Conservation (phyloP, 2,888 invertebrate genomes). For the Stenurella melanura region DNA sequence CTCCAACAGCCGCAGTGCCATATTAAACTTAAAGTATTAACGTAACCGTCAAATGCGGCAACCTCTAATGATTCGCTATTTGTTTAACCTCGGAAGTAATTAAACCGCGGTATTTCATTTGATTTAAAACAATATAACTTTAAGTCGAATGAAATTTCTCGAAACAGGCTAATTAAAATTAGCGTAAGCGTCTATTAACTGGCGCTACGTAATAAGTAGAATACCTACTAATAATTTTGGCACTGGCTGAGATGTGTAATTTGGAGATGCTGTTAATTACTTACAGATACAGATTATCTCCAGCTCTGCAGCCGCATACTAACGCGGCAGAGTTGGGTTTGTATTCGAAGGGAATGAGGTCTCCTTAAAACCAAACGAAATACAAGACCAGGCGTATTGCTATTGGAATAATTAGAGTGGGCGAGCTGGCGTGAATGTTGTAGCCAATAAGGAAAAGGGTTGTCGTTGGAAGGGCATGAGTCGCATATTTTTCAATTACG, state of each 20-base stretch:
- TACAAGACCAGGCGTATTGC: background rate
- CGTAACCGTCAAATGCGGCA: background rate
- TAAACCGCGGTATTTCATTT: slow-evolving; percentile 12
- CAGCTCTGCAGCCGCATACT: slow-evolving; percentile 28
- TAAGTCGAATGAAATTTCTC: slow-evolving; percentile 8
- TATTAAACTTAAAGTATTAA: background rate
- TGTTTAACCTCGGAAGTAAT: slow-evolving; percentile 1
- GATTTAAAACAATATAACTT: slow-evolving; percentile 23
- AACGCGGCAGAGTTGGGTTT: slow-evolving; percentile 10
- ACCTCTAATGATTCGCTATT: background rate
- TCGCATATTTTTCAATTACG: background rate
- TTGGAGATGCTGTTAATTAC: slow-evolving; percentile 36
- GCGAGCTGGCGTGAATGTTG: background rate
- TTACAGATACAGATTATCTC: slow-evolving; percentile 38
- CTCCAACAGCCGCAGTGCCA: background rate
- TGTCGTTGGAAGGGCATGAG: background rate
- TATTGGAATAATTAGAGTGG: background rate
- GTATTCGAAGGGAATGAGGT: slow-evolving; percentile 1
- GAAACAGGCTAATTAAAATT: slow-evolving; percentile 28
- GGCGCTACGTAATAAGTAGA: slow-evolving; percentile 16
- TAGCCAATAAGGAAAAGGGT: slow-evolving; percentile 4
- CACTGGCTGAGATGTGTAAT: slow-evolving; percentile 28
- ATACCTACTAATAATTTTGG: slow-evolving; percentile 34
- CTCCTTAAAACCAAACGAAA: background rate
- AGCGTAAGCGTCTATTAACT: slow-evolving; percentile 14